A percentile compares a stretch with the other conserved stretches of the same genome.
Conservation (phyloP, 2,888 invertebrate species). For the Electrophaes corylata region DNA sequence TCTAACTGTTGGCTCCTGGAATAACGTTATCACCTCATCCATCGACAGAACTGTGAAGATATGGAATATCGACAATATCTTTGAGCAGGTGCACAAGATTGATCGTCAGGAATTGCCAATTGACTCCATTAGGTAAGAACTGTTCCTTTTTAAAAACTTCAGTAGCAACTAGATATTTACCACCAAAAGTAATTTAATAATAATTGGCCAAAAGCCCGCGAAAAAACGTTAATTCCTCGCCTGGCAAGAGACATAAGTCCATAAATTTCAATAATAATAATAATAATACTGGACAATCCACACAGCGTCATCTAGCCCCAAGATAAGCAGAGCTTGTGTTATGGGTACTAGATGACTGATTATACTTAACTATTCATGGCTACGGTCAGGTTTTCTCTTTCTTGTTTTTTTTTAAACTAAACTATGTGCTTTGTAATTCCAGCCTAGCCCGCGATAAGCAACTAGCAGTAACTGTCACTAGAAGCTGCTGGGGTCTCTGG, state of each 20-base stretch:
- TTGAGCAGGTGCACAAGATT: conserved; percentile 98
- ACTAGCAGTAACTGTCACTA: conserved; percentile 95
- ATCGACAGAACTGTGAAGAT: conserved; percentile 99
- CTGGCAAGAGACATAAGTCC: too few species aligned
- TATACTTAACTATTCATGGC: background rate
- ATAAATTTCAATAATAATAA: too few species aligned
- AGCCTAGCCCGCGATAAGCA: conserved; percentile 91
- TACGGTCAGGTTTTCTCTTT: background rate
- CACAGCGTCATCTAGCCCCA: too few species aligned
- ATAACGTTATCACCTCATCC: conserved; percentile 97
- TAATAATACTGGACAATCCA: too few species aligned
- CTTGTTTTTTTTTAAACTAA: background rate
- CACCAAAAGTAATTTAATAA: too few species aligned
- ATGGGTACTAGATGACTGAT: too few species aligned
- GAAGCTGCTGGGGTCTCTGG: conserved; percentile 98
- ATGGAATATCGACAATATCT: conserved; percentile 99
- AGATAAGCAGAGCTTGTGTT: too few species aligned
- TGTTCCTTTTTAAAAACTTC: background rate
- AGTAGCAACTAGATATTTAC: too few species aligned
- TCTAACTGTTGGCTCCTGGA: conserved; percentile 94
- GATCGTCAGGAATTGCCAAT: conserved; percentile 97
- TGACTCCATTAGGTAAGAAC: conserved; percentile 92
- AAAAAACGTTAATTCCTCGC: too few species aligned
- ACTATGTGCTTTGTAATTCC: conserved; percentile 1
- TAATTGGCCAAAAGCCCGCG: too few species aligned